Evolutionary conservation across 1,140 invertebrate genomes (phyloP).

Genomic region (Diorhabda elongata): DNA sequence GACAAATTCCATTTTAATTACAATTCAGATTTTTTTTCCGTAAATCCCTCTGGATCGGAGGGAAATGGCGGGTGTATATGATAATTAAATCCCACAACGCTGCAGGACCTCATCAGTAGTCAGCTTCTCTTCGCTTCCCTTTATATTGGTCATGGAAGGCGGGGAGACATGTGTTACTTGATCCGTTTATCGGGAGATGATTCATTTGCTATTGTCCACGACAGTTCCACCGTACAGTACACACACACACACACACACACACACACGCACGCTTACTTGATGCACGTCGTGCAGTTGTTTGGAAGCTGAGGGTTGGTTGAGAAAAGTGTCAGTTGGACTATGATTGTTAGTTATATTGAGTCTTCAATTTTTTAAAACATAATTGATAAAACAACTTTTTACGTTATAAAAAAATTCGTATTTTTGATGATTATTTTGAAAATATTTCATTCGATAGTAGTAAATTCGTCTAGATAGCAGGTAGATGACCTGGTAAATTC

Average conservation of each 20-base stretch:
- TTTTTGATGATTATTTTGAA: too few species aligned
- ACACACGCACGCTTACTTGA: conserved; percentile 5
- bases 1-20: too few species aligned
- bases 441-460: too few species aligned
- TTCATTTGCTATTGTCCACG: conserved; percentile 41
- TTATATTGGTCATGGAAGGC: background rate
- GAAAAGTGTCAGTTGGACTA: background rate
- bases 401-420: too few species aligned
- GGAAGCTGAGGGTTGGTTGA: background rate
- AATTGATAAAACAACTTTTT: too few species aligned
- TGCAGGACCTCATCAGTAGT: background rate
- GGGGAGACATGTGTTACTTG: conserved; percentile 37
- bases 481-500: too few species aligned
- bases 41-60: background rate
- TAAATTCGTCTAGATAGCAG: too few species aligned
- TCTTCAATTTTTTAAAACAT: too few species aligned
- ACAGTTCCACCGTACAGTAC: conserved; percentile 26
- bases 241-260: conserved; percentile 4
- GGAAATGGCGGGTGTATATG: background rate
- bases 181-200: conserved; percentile 42
- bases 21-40: background rate
- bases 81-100: conserved; percentile 2
- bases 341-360: background rate
- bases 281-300: background rate
- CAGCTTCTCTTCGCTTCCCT: background rate